phyloP scores from a whole-genome alignment of 2,113 vertebrate genomes.

The Nematolebias whitei region DNA sequence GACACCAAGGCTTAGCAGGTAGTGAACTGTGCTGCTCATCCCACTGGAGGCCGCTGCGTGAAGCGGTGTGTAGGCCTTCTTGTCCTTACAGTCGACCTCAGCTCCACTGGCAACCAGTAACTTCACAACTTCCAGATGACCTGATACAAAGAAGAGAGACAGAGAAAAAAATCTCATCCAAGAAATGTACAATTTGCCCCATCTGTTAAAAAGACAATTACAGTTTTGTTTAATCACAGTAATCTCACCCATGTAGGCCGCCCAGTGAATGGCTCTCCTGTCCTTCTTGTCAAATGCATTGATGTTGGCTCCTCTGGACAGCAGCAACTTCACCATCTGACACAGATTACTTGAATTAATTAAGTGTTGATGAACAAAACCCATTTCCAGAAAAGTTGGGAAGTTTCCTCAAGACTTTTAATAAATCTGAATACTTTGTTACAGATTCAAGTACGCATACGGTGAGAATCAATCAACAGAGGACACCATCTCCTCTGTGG shows the following conservation, averaged over 20 bases:
- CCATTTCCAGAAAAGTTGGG: neutral
- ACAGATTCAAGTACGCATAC: too few relatives aligned
- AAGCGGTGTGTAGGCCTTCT: slow-evolving; percentile 94
- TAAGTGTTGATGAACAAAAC: neutral
- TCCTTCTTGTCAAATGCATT: slow-evolving; percentile 99
- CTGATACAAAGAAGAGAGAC: slow-evolving; percentile 63
- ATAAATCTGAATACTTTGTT: too few relatives aligned
- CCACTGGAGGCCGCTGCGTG: slow-evolving; percentile 96
- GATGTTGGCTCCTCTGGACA: slow-evolving; percentile 97
- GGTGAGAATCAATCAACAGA: too few relatives aligned
- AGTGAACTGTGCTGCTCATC: slow-evolving; percentile 95
- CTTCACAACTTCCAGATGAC: slow-evolving; percentile 95
- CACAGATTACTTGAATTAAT: slow-evolving; percentile 21
- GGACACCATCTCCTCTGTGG: too few relatives aligned
- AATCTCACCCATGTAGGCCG: slow-evolving; percentile 94
- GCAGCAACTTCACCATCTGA: slow-evolving; percentile 95
- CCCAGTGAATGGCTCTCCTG: slow-evolving; percentile 96
- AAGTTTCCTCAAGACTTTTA: neutral
- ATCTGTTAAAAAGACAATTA: neutral
- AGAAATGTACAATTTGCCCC: neutral
- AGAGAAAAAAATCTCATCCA: neutral
- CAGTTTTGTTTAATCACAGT: neutral
- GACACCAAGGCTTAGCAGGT: slow-evolving; percentile 92
- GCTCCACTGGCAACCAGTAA: slow-evolving; percentile 91
- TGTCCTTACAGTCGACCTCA: slow-evolving; percentile 97